phyloP scores from a whole-genome alignment of 2,888 invertebrate genomes.

The Rotaria magnacalcarata region DNA sequence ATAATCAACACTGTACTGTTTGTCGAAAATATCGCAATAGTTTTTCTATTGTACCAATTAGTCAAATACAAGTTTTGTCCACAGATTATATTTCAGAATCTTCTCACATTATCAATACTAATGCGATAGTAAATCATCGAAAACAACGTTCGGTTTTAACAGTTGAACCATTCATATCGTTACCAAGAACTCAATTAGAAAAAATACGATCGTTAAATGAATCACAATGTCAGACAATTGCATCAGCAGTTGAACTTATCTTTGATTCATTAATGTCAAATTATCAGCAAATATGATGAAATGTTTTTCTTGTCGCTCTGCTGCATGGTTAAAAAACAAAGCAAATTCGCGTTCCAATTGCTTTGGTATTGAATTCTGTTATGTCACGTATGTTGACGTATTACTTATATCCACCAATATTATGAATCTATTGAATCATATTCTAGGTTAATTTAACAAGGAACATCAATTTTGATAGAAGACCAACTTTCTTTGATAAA shows the following conservation, averaged over 20 bases:
- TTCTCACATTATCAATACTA: neutral
- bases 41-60: neutral
- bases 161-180: neutral
- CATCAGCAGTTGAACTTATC: neutral
- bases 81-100: neutral
- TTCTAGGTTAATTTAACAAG: too few species aligned
- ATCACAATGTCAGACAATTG: neutral
- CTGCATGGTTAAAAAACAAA: too few species aligned
- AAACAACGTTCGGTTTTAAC: neutral
- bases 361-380: too few species aligned
- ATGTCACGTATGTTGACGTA: too few species aligned
- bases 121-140: neutral
- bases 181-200: neutral
- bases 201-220: neutral
- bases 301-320: too few species aligned
- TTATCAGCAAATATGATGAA: neutral
- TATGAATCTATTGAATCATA: too few species aligned
- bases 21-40: constrained; percentile 6
- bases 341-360: too few species aligned
- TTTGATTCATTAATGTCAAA: neutral
- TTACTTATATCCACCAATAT: too few species aligned
- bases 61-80: neutral
- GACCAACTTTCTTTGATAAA: too few species aligned
- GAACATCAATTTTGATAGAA: too few species aligned
- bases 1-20: neutral